Base-by-base conservation (phyloP, 2,797 vertebrate genomes). In the Mallotus villosus region DNA sequence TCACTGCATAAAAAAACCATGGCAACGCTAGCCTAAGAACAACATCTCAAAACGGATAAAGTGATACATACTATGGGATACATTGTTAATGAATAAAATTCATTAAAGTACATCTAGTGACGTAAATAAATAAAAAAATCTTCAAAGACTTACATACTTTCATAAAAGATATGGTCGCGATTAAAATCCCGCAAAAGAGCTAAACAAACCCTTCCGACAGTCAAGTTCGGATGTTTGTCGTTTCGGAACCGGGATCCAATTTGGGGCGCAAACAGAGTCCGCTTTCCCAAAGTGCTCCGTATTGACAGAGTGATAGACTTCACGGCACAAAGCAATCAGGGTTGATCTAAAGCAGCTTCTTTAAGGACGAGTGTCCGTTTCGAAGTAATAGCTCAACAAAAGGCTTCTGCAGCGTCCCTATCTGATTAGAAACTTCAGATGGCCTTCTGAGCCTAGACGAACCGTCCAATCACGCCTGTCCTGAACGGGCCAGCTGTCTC, bases 301-400 rank as follows among this genome's bases (percentile, higher is more conserved):
- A 84, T 81, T 77, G 80, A 83, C 82, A 85, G 87, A 85, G 78
- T 63, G 75, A 86, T 78, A 75, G 79, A 85, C 78, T 85, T 81
- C 84, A 87, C 81, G 85, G 87, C 70, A 77, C 75, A 65, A 73
- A 75, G 83, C 84, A 89, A 87, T 89, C 84, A 82, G 84, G 78
- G 73, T 78, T 81, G 79, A 88, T 85, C 87, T 87, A 87, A 80
- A 88, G 81, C 63, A 63, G 68, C 75, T 82, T 79, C 78, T 82
- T 79, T 79, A 82, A 85, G 83, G 80, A 90, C 83, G 87, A 90
- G 84, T 80, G 84, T 81, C 73, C 80, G 80, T 89, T 87, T 81
- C 83, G 79, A 82, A 77, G 29, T 53, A 76, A 82, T 75, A 75
- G 80, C 80, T 81, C 80, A 49, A 74, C 78, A 82, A 72, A 72